These are phyloP conservation scores for Drosophila micromelanica DNA, from an alignment of 1,140 invertebrate genomes.

Conservation along the genomic window DNA sequence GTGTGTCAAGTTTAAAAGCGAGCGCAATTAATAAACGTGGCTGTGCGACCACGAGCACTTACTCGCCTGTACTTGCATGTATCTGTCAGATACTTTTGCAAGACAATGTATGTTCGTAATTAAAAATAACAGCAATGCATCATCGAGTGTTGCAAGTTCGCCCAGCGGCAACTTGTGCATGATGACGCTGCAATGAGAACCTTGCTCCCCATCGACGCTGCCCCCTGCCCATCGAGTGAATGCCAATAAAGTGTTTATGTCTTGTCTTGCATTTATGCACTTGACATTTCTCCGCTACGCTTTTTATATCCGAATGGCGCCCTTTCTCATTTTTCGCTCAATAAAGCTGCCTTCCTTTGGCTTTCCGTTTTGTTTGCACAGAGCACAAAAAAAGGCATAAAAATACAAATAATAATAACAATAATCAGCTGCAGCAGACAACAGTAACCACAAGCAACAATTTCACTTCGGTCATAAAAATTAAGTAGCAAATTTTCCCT, in stretches of 20 bases:
- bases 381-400: slow-evolving; percentile 1
- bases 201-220: background rate
- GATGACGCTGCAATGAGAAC: slow-evolving; percentile 62
- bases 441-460: slow-evolving; percentile 60
- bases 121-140: slow-evolving; percentile 80
- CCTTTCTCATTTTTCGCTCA: slow-evolving; percentile 64
- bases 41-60: background rate
- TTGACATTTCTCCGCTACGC: slow-evolving; percentile 74
- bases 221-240: background rate
- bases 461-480: slow-evolving; percentile 67
- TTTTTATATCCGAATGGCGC: slow-evolving; percentile 67
- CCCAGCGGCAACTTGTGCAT: slow-evolving; percentile 27
- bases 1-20: slow-evolving; percentile 60
- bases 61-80: slow-evolving; percentile 23
- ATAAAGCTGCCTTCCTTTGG: slow-evolving; percentile 36
- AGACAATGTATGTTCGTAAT: slow-evolving; percentile 60
- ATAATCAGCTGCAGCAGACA: slow-evolving; percentile 46
- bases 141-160: slow-evolving; percentile 60
- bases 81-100: slow-evolving; percentile 49
- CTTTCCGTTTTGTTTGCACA: slow-evolving; percentile 57
- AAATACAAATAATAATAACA: slow-evolving; percentile 51
- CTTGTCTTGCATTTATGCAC: slow-evolving; percentile 41
- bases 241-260: slow-evolving; percentile 46
- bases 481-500: slow-evolving; percentile 67
- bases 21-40: slow-evolving; percentile 52